Evolutionary conservation across 92 coral and sea anemone genomes (phyloP).

Genomic region (Phenganax marumi): DNA sequence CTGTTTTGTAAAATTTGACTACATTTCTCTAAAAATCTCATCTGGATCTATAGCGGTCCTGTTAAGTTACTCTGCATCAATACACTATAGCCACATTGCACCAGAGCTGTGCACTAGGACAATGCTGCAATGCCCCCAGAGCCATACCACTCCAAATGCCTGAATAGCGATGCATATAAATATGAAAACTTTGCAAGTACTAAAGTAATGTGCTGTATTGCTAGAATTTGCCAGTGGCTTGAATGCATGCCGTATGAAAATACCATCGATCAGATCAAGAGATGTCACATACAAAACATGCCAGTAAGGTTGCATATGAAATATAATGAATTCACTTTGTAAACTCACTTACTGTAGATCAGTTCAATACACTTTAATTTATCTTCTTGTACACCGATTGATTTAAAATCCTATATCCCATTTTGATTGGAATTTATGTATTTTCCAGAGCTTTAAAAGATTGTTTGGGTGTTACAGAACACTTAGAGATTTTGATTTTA

Average conservation of each 20-base stretch:
- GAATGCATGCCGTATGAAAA: conserved; percentile 56
- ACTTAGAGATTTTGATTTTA: conserved; percentile 65
- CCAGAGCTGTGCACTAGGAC: no score
- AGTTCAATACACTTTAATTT: background rate
- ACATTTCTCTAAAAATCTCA: no score
- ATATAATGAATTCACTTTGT: background rate
- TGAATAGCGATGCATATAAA: background rate
- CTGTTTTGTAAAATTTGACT: no score
- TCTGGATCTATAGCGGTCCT: no score
- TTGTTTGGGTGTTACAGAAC: conserved; percentile 82
- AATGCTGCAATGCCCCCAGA: background rate
- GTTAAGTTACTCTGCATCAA: no score
- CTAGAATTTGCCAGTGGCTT: conserved; percentile 15
- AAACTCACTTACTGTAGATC: no score
- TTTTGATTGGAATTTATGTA: background rate
- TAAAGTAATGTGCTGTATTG: background rate
- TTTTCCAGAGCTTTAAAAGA: conserved; percentile 78
- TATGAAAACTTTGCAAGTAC: background rate
- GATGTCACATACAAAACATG: conserved; percentile 86
- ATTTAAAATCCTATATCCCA: background rate
- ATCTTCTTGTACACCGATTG: background rate
- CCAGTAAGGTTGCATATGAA: conserved; percentile 61
- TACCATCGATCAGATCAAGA: conserved; percentile 88
- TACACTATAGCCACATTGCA: no score
- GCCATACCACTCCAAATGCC: background rate